Conservation (phyloP, 2,113 vertebrate species). For the Illadopsis cleaveri region DNA sequence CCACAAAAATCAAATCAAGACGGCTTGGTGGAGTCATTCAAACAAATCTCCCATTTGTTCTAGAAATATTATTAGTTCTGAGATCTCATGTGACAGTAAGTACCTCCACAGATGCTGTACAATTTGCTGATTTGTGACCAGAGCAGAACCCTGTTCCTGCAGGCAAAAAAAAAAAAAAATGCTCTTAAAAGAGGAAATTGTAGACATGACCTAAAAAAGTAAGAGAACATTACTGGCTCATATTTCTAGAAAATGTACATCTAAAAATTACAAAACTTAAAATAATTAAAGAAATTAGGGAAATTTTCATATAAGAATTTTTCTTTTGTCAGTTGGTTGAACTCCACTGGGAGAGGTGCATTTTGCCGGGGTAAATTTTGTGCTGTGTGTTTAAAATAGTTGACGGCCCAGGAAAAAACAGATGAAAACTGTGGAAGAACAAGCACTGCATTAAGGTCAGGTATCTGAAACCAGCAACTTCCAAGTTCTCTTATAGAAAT, state of each 20-base stretch:
- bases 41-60: neutral
- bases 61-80: neutral
- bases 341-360: neutral
- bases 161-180: neutral
- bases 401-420: neutral
- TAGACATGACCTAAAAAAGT: neutral
- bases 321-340: neutral
- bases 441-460: neutral
- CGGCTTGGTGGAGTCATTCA: neutral
- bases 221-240: neutral
- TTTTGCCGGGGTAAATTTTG: neutral
- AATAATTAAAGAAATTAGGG: neutral
- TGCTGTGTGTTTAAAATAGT: neutral
- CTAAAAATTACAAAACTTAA: neutral
- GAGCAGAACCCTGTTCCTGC: neutral
- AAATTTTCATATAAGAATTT: neutral
- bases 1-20: neutral
- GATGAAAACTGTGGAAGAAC: neutral
- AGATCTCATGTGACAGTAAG: neutral
- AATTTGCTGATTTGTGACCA: neutral
- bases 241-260: neutral
- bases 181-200: neutral
- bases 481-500: neutral
- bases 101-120: neutral
- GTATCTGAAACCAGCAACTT: neutral